Conservation (phyloP, 1,140 invertebrate genomes). For the Heliconius congener region DNA sequence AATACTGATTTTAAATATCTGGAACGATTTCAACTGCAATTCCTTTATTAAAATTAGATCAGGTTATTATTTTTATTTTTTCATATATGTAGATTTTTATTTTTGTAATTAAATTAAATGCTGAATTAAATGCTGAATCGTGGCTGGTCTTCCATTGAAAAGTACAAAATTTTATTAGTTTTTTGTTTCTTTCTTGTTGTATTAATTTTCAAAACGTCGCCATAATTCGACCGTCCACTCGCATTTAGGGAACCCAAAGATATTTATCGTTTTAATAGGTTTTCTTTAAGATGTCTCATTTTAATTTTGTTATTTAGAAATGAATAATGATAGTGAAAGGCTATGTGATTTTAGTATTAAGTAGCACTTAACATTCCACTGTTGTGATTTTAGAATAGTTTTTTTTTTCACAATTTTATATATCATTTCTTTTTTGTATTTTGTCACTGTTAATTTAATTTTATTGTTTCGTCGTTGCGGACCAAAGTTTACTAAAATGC, state of each 20-base stretch:
- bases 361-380: conserved; percentile 74
- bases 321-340: conserved; percentile 48
- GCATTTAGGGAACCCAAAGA: conserved; percentile 72
- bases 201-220: conserved; percentile 18
- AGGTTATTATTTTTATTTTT: neutral
- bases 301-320: conserved; percentile 26
- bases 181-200: conserved; percentile 17
- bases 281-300: conserved; percentile 47
- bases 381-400: conserved; percentile 75
- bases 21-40: neutral
- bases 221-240: conserved; percentile 39
- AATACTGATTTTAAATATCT: conserved; percentile 40
- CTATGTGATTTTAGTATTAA: conserved; percentile 75
- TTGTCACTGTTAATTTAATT: conserved; percentile 40
- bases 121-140: conserved; percentile 27
- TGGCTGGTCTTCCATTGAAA: conserved; percentile 36
- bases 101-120: conserved; percentile 8
- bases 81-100: neutral
- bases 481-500: conserved; percentile 38
- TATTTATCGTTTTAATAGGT: conserved; percentile 48
- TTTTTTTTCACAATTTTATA: conserved; percentile 40
- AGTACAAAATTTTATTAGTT: conserved; percentile 37
- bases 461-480: conserved; percentile 25
- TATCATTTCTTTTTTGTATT: conserved; percentile 30
- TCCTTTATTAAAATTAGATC: neutral